Base-by-base conservation (phyloP, 1,140 invertebrate species). In the Caenorhabditis latens region DNA sequence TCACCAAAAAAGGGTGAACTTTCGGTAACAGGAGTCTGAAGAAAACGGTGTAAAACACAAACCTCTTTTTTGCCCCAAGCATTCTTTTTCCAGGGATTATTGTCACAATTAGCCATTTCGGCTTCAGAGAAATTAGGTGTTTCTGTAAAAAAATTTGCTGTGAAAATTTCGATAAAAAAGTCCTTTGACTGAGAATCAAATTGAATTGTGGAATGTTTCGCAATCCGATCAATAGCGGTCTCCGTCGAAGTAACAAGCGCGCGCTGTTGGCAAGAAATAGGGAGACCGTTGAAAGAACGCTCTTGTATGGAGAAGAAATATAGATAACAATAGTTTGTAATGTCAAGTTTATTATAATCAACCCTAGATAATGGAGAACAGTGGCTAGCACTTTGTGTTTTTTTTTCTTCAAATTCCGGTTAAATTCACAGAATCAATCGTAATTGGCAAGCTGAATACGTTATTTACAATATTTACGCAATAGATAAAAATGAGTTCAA, bases 1-100 rank as follows among this genome's bases (percentile, higher is more conserved):
- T 32, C 32, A 32, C 32, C 32, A 32, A 32, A 32, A 32, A 32
- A 32, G 0, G 32, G 32, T 32, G 32, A 32, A 32, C 2, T 32
- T 32, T 32, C 32, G 2, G 32, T 32, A 32, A 32, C 32, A 32
- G 2, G 1, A 32, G 32, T 32, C 32, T 32, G 32, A 32, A 32
- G 32, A 32, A 32, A 32, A 1, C 32, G 32, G 32, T 32, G 32
- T 32, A 65, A 40, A 40, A 65, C 9, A 21, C 65, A 43, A 24
- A 79, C 71, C 71, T 79, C 71, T 13, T n/a, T 50, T 50, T 79
- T 79, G 16, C 71, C 71, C 71, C 71, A 79, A 48, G 71, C 71
- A 42, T 50, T 79, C 46, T 79, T 79, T n/a, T 79, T 79, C 71
- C 71, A 79, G 0, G 71, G 71, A 32, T 79, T 75, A 75, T 75